These are phyloP conservation scores for Hybognathus amarus DNA, from an alignment of 2,797 vertebrate genomes.

Conservation along the genomic window DNA sequence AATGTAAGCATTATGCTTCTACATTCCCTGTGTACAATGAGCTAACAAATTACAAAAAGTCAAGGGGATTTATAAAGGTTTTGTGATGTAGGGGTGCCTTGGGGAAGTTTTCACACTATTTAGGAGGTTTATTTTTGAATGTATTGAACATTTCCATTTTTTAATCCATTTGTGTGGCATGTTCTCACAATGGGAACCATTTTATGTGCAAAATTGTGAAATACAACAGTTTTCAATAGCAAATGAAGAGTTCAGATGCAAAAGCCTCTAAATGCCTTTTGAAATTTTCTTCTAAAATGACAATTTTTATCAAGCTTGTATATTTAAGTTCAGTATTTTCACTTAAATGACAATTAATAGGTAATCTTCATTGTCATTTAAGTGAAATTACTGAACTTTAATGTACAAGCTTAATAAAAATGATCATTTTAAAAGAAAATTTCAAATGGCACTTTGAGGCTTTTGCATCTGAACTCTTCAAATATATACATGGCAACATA, in stretches of 20 bases:
- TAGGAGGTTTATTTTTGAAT: neutral
- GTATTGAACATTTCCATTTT: neutral
- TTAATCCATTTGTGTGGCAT: neutral
- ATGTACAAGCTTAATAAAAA: too few species aligned
- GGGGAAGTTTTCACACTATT: slow-evolving; percentile 4
- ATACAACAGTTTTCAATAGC: neutral
- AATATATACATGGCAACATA: neutral
- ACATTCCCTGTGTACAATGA: neutral
- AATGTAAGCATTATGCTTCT: slow-evolving; percentile 19
- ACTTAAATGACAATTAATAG: too few species aligned
- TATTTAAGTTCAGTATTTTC: too few species aligned
- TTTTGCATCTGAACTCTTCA: too few species aligned
- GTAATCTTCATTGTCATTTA: too few species aligned
- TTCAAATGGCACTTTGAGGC: too few species aligned
- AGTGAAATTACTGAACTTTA: too few species aligned
- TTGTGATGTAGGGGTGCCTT: neutral
- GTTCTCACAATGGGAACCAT: neutral
- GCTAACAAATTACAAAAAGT: neutral
- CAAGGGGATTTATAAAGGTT: slow-evolving; percentile 1
- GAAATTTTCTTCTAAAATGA: too few species aligned
- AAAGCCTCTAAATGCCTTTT: too few species aligned
- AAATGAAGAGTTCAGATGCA: too few species aligned
- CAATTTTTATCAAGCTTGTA: too few species aligned
- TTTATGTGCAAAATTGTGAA: neutral
- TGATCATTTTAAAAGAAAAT: too few species aligned